Evolutionary conservation across 2,797 vertebrate genomes (phyloP).

Genomic region (Chaunax sp.): DNA sequence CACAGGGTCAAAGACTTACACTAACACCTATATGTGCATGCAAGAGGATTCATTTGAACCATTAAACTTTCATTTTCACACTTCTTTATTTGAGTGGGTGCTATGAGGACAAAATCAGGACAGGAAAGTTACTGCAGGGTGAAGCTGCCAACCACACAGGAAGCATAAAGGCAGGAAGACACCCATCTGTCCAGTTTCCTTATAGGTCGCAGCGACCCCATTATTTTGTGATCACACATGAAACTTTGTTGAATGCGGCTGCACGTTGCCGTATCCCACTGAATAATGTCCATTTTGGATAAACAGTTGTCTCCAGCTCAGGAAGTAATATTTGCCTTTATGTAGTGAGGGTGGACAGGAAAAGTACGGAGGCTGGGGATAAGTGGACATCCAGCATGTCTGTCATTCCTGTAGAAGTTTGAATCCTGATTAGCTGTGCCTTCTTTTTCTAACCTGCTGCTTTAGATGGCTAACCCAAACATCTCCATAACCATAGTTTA

Average conservation of each 20-base stretch:
- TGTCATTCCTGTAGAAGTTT: neutral
- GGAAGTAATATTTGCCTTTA: neutral
- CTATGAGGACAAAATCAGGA: slow-evolving; percentile 3
- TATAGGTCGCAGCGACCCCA: neutral
- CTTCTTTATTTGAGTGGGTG: slow-evolving; percentile 23
- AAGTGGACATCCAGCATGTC: neutral
- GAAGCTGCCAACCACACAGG: slow-evolving; percentile 2
- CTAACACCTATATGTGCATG: slow-evolving; percentile 9
- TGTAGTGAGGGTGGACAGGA: neutral
- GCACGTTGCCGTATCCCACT: neutral
- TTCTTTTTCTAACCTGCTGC: too few species aligned
- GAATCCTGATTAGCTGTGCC: too few species aligned
- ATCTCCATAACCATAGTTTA: too few species aligned
- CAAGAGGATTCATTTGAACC: slow-evolving; percentile 15
- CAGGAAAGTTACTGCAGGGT: neutral
- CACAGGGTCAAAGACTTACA: slow-evolving; percentile 15
- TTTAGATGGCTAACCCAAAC: too few species aligned
- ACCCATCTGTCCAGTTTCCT: neutral
- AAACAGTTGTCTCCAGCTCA: neutral
- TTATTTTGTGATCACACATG: neutral
- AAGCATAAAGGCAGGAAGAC: neutral
- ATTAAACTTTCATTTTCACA: slow-evolving; percentile 25
- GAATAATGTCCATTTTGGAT: neutral
- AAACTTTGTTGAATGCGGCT: neutral
- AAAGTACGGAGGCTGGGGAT: neutral